phyloP scores from a whole-genome alignment of 2,888 invertebrate genomes.

The Hermaeophaga mercurialis region DNA sequence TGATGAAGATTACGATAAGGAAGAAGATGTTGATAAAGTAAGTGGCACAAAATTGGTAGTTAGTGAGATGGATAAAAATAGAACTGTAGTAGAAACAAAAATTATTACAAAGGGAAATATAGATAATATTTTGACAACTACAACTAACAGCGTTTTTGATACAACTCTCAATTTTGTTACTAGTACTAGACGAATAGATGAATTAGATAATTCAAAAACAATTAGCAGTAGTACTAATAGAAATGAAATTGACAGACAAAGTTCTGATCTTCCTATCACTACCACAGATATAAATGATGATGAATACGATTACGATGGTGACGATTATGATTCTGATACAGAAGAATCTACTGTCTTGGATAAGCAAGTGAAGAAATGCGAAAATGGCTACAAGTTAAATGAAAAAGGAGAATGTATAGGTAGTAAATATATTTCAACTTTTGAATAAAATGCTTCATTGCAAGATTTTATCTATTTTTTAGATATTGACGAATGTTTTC shows the following conservation, averaged over 20 bases:
- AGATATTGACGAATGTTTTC: constrained; percentile 58
- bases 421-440: no score
- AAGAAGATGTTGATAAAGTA: constrained; percentile 13
- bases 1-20: constrained; percentile 14
- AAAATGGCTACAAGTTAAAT: constrained; percentile 57
- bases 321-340: constrained; percentile 28
- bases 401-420: constrained; percentile 57
- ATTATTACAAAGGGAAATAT: constrained; percentile 10
- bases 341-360: constrained; percentile 20
- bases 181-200: constrained; percentile 1
- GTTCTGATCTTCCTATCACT: neutral
- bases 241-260: neutral
- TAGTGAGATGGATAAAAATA: constrained; percentile 1
- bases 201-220: neutral
- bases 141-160: neutral
- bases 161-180: neutral
- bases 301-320: constrained; percentile 17
- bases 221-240: neutral
- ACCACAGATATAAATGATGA: constrained; percentile 1
- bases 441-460: no score
- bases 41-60: neutral
- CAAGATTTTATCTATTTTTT: constrained; percentile 6
- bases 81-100: neutral
- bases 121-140: neutral
- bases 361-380: constrained; percentile 28